Conservation (phyloP, 2,113 vertebrate genomes). For the Plecotus auritus region DNA sequence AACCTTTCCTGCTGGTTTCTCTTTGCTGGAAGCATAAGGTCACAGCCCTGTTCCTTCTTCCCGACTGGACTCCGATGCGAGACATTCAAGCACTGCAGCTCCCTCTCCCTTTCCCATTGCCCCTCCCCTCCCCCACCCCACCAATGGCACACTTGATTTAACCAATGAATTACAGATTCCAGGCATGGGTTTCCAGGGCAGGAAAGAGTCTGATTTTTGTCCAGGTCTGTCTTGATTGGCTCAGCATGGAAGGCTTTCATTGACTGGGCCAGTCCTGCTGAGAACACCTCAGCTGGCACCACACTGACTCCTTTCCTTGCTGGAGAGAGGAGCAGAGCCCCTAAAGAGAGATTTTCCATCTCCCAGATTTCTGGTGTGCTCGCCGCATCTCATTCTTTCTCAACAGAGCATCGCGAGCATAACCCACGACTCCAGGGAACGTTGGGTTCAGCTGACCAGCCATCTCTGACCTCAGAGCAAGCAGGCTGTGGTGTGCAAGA, state of each 20-base stretch:
- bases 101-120: background rate
- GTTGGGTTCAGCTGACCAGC: background rate
- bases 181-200: conserved; percentile 70
- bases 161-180: conserved; percentile 64
- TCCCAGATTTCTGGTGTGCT: conserved; percentile 1
- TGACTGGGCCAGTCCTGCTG: conserved; percentile 63
- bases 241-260: conserved; percentile 59
- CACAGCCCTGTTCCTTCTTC: conserved; percentile 39
- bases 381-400: conserved; percentile 35
- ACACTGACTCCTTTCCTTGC: conserved; percentile 34
- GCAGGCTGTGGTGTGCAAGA: background rate
- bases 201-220: conserved; percentile 70
- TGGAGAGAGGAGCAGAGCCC: conserved; percentile 22
- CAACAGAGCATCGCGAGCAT: background rate
- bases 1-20: conserved; percentile 70
- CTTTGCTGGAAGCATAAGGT: conserved; percentile 53
- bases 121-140: conserved; percentile 39
- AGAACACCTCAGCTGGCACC: conserved; percentile 54
- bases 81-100: conserved; percentile 55
- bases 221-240: conserved; percentile 64
- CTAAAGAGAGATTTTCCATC: conserved; percentile 8
- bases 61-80: conserved; percentile 55
- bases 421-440: conserved; percentile 1
- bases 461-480: background rate
- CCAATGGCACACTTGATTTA: conserved; percentile 65